Evolutionary conservation across 2,113 vertebrate species (phyloP), one percentile per base, ranked within the genome.

Genomic region (Himantopus leucocephalus): DNA sequence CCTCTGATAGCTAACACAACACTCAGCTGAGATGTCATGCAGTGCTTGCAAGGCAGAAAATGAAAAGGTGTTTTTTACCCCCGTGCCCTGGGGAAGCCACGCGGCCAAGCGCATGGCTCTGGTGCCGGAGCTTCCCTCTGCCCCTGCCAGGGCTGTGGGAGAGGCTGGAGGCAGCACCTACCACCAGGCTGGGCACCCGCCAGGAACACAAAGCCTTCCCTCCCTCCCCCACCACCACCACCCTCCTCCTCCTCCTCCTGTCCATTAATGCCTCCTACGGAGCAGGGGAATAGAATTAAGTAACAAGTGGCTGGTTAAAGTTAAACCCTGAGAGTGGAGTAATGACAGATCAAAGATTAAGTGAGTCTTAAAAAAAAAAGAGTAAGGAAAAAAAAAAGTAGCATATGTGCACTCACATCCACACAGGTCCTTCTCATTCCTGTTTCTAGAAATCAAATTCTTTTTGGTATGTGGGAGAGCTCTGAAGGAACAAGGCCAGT

Each of bases 281-380:
- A 87, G 81, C 88, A 91, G 82, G 71, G 92, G 60, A 95, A 95
- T 67, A 94, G 94, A 96, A 97, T 95, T 95, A 96, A 97, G 89
- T 92, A 96, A 93, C 85, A 67, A 96, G 84, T 63, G 88, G 81
- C 81, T 96, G 86, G 96, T 97, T 98, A 96, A 97, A 96, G 72
- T 94, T 97, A 97, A 98, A 97, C 96, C 92, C 64, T 62, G 67
- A 94, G 66, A 97, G 90, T 16, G 47, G 58, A 59, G 26, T 72
- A 96, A 94, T 74, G 83, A 93, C 88, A 96, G 96, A 97, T 71
- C 90, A 97, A 96, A 97, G 96, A 96, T 94, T 95, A 91, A 96
- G 76, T 35, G 85, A 79, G 34, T 30, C 30, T 84, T 79, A 1
- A 17, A 59, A 22, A 82, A 22, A 18, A 45, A 41, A 29, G 15